Evolutionary conservation across 2,113 vertebrate genomes (phyloP).

Genomic region (Willisornis vidua): DNA sequence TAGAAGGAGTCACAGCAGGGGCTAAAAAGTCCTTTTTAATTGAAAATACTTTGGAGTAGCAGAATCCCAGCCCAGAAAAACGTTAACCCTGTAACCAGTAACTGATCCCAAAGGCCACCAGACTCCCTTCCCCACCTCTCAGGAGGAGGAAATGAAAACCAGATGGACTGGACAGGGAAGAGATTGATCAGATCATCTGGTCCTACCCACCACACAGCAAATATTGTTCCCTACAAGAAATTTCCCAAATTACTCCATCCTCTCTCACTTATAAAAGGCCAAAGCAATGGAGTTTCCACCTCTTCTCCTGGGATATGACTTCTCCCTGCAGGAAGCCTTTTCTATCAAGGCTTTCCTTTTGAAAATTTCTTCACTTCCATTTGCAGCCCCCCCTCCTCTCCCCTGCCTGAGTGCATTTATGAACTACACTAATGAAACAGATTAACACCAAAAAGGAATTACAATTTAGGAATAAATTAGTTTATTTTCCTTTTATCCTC

Average conservation of each 20-base stretch:
- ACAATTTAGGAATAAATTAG: conserved; percentile 47
- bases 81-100: not conserved
- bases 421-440: conserved; percentile 39
- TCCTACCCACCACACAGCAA: not conserved
- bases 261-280: not conserved
- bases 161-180: not conserved
- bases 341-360: not conserved
- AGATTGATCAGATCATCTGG: not conserved
- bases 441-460: conserved; percentile 29
- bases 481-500: conserved; percentile 53
- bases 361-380: not conserved
- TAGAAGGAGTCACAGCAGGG: not conserved
- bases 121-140: not conserved
- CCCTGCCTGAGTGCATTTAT: not conserved
- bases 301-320: conserved; percentile 28
- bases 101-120: not conserved
- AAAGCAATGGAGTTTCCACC: not conserved
- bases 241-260: not conserved
- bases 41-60: not conserved
- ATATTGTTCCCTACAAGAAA: not conserved
- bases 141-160: conserved; percentile 29
- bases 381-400: not conserved
- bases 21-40: not conserved
- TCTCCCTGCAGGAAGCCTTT: not conserved
- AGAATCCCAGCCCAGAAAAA: not conserved